These are phyloP conservation scores for Oreocharis arfaki DNA, from an alignment of 2,113 vertebrate species.

Conservation along the genomic window DNA sequence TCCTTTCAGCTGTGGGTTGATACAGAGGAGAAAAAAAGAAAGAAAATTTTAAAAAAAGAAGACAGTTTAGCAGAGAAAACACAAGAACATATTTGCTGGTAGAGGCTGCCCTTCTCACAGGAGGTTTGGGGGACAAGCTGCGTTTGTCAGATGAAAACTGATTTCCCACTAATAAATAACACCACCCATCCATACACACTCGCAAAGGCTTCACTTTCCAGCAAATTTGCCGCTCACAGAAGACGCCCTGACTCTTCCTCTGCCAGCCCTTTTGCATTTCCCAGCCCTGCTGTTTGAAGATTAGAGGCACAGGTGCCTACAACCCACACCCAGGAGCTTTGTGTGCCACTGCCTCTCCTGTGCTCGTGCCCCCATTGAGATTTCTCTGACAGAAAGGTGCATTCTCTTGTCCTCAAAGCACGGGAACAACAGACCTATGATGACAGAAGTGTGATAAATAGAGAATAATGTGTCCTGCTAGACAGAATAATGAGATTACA, in stretches of 20 bases:
- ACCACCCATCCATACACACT: background rate
- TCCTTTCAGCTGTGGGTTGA: background rate
- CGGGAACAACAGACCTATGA: background rate
- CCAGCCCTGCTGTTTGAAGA: background rate
- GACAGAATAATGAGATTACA: constrained; percentile 62
- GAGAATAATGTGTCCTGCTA: constrained; percentile 52
- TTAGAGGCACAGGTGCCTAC: background rate
- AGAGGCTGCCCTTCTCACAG: background rate
- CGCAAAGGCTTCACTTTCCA: background rate
- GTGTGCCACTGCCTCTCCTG: background rate
- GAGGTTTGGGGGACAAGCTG: background rate
- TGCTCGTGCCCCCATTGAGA: background rate
- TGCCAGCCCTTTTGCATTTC: background rate
- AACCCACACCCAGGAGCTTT: background rate
- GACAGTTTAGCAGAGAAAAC: background rate
- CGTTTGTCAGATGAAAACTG: background rate
- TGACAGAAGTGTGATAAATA: constrained; percentile 51
- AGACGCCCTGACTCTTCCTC: background rate
- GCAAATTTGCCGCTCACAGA: background rate
- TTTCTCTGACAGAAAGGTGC: background rate
- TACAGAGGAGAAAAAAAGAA: background rate
- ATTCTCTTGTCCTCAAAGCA: background rate
- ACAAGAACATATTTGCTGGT: background rate
- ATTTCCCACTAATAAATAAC: background rate
- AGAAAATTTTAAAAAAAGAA: accelerated